Conservation (phyloP, 2,888 invertebrate species). For the Gryllus longicercus region DNA sequence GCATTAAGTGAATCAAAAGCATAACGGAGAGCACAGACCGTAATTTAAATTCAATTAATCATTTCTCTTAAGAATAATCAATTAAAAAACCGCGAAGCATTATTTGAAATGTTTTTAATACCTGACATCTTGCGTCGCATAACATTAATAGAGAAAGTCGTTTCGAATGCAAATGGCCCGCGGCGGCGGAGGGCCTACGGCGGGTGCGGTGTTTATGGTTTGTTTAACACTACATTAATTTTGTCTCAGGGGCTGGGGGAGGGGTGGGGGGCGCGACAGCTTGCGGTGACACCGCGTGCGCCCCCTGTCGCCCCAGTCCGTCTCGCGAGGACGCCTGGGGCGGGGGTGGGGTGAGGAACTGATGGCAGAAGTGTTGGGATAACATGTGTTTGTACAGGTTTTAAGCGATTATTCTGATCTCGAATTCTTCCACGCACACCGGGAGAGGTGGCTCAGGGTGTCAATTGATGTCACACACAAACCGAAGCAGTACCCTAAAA, state of each 20-base stretch:
- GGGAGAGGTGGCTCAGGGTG: too few species aligned
- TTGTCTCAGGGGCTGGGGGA: not conserved
- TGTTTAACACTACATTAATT: not conserved
- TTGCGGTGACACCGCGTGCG: too few species aligned
- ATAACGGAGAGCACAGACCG: not conserved
- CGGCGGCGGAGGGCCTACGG: not conserved
- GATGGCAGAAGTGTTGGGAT: too few species aligned
- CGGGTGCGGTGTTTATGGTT: not conserved
- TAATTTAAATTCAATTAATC: constrained; percentile 30
- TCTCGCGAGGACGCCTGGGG: too few species aligned
- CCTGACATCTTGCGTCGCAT: not conserved
- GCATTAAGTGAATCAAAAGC: constrained; percentile 17
- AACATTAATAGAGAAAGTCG: not conserved
- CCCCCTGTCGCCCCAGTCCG: too few species aligned
- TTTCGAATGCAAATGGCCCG: not conserved
- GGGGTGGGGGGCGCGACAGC: not conserved
- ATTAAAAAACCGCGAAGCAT: constrained; percentile 23
- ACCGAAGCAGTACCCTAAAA: too few species aligned
- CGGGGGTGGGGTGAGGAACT: too few species aligned
- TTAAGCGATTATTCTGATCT: too few species aligned
- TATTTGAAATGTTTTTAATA: constrained; percentile 17
- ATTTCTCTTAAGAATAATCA: constrained; percentile 29
- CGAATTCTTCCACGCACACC: too few species aligned
- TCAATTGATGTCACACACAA: too few species aligned
- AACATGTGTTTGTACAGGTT: too few species aligned